phyloP scores from a whole-genome alignment of 2,113 vertebrate species.

The Actinemys pallida region DNA sequence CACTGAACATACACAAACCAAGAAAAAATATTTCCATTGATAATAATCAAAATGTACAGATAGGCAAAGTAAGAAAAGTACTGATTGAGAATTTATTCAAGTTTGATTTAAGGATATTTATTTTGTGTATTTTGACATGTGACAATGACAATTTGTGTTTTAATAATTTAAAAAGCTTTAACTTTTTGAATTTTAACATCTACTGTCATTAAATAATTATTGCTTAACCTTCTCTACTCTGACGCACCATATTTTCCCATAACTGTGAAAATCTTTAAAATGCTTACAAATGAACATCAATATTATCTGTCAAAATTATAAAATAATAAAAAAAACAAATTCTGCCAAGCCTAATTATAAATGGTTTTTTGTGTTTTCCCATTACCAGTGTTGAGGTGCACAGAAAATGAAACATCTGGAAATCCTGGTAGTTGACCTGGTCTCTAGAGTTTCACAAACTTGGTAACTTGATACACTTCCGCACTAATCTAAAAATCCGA shows the following conservation, averaged over 20 bases:
- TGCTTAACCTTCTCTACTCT: not conserved
- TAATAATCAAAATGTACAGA: not conserved
- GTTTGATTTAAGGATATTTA: not conserved
- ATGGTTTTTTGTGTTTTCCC: not conserved
- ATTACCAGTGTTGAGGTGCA: not conserved
- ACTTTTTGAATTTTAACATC: not conserved
- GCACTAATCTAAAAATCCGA: slow-evolving; percentile 56
- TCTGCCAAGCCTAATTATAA: not conserved
- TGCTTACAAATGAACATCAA: not conserved
- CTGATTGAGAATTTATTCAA: not conserved
- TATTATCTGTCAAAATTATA: not conserved
- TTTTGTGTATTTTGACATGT: not conserved
- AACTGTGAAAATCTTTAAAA: not conserved
- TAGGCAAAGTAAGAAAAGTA: not conserved
- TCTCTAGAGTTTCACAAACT: slow-evolving; percentile 18
- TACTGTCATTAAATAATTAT: not conserved
- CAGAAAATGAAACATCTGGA: rapidly evolving
- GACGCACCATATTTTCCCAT: not conserved
- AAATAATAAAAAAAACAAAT: not conserved
- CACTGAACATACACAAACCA: not conserved
- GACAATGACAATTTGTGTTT: not conserved
- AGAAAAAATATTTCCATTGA: not conserved
- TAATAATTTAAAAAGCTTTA: not conserved
- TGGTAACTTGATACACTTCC: slow-evolving; percentile 18
- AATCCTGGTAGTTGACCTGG: not conserved